phyloP scores from a whole-genome alignment of 2,888 invertebrate species.

The Heliconius ethilla region DNA sequence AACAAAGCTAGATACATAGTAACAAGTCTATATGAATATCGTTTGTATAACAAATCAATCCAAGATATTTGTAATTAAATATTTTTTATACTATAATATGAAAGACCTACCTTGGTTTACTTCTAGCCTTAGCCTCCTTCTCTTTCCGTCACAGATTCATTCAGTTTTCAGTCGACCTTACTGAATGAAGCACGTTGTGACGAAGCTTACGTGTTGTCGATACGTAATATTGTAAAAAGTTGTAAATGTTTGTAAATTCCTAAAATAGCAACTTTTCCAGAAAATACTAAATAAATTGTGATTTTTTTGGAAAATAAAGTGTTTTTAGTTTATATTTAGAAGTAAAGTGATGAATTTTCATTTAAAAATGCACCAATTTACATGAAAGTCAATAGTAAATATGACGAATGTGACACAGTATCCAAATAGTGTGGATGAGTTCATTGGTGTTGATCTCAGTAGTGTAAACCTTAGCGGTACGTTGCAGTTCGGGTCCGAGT shows the following conservation, averaged over 20 bases:
- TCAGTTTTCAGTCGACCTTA: constrained; percentile 16
- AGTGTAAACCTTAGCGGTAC: constrained; percentile 52
- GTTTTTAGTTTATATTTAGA: not conserved
- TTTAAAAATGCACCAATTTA: not conserved
- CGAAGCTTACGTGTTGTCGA: constrained; percentile 6
- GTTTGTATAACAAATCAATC: no score
- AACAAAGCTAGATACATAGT: no score
- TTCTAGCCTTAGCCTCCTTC: not conserved
- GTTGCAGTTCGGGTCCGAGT: constrained; percentile 59
- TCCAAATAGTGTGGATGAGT: constrained; percentile 18
- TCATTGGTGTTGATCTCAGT: constrained; percentile 36
- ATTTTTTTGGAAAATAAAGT: not conserved
- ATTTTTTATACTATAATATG: no score
- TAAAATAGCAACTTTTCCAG: not conserved
- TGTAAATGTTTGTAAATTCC: not conserved
- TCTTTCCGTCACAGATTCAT: constrained; percentile 13
- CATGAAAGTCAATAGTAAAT: not conserved
- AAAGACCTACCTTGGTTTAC: no score
- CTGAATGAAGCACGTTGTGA: constrained; percentile 3
- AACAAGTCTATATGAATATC: no score
- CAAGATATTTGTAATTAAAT: no score
- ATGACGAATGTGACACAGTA: constrained; percentile 25
- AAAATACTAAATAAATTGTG: not conserved
- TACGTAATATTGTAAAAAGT: not conserved
- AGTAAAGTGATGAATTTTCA: not conserved